Base-by-base conservation (phyloP, 2,113 vertebrate genomes). In the human region DNA sequence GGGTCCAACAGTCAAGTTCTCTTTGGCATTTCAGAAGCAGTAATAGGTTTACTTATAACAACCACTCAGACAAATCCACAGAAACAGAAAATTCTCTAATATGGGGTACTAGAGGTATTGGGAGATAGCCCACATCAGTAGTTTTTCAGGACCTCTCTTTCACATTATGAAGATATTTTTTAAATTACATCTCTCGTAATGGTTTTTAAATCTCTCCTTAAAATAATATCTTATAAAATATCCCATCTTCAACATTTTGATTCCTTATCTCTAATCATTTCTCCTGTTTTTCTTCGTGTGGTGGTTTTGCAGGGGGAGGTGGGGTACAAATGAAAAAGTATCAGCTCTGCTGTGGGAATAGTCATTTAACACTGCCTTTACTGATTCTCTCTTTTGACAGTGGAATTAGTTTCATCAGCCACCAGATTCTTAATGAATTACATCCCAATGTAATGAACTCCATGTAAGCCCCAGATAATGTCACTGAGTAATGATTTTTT, bases 351-450 rank as follows among this genome's bases (percentile, higher is more conserved):
- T 76, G 1, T 94, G 72, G n/a, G 11, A 76, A 57, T 40, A 59
- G 40, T 73, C 43, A 45, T 48, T 88, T 66, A 79, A 83, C 27
- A 90, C 22, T 66, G 3, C 64, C 38, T 32, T 66, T 68, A 80
- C 48, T 84, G 45, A 66, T 35, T 17, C 38, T 89, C 4, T 89
- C 35, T 52, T 43, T 82, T 75, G 30, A 23, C 45, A 20, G 17
- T 66, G 35, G 27, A 78, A 52, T 92, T 89, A 52, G 20, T 84
- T 23, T 88, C 18, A n/a, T 88, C 18, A 38, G 35, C 10, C 0
- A 66, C n/a, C 22, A 43, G 45, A 90, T 93, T 93, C 81, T 94
- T 97, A 72, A 83, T 61, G 55, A 94, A 66, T 90, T 84, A 70
- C 22, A 79, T 57, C 10, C 22, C 70, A 61, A 20, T 73, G n/a